Percentiles rank a stretch among this genome's conserved stretches.
Conservation (phyloP, 2,888 invertebrate species). For the Linnaemya vulpina region DNA sequence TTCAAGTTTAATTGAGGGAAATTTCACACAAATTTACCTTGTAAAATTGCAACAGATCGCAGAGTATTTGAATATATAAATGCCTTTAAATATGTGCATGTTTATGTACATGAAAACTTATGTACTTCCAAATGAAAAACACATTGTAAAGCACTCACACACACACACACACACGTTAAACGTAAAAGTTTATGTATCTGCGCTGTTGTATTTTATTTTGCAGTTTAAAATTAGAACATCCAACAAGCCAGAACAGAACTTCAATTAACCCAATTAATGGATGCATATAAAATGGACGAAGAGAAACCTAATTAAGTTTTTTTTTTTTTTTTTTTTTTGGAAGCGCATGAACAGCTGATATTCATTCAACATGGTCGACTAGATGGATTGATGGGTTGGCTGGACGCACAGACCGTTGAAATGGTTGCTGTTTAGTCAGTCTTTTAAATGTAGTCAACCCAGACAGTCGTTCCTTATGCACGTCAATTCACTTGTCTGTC, state of each 20-base stretch:
- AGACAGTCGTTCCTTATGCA: conserved; percentile 2
- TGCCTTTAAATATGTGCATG: conserved; percentile 15
- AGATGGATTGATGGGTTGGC: conserved; percentile 35
- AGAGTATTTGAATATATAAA: background rate
- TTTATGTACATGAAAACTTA: conserved; percentile 7
- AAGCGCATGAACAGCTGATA: conserved; percentile 70
- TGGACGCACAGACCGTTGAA: background rate
- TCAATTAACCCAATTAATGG: conserved; percentile 82
- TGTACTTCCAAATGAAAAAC: background rate
- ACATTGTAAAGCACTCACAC: background rate
- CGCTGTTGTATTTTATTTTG: conserved; percentile 23
- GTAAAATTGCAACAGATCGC: too few relatives aligned
- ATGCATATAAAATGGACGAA: conserved; percentile 71
- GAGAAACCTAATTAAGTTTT: conserved; percentile 80
- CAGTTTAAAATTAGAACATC: conserved; percentile 63
- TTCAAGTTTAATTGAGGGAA: too few relatives aligned
- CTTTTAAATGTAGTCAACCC: conserved; percentile 15
- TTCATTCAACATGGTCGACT: conserved; percentile 62
- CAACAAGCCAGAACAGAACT: conserved; percentile 73
- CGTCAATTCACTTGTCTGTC: conserved; percentile 8
- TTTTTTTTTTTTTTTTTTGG: too few relatives aligned
- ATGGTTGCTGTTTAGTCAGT: conserved; percentile 42
- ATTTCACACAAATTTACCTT: too few relatives aligned
- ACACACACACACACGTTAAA: too few relatives aligned
- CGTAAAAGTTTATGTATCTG: background rate